These are phyloP conservation scores for Scaptomyza pallida DNA, from an alignment of 1,140 invertebrate genomes.

Conservation along the genomic window DNA sequence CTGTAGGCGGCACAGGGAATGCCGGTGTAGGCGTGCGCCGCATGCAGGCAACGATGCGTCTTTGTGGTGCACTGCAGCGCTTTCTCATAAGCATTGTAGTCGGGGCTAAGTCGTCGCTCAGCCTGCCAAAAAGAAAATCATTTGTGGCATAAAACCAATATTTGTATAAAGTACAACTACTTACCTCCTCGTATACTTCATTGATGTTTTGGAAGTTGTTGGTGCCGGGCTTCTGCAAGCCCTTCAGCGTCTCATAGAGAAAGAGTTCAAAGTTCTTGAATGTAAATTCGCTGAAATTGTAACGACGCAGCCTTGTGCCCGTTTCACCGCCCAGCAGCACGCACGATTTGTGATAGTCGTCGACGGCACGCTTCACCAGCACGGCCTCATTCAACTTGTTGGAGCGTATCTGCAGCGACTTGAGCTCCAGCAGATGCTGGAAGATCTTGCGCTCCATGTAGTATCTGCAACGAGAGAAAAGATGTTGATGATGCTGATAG, in stretches of 20 bases:
- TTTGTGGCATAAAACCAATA: no score
- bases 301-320: constrained; percentile 85
- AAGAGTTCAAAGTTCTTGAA: constrained; percentile 96
- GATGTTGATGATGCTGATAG: constrained; percentile 1
- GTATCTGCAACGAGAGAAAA: constrained; percentile 86
- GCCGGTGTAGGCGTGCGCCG: constrained; percentile 95
- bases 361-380: constrained; percentile 92
- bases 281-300: constrained; percentile 89
- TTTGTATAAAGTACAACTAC: constrained; percentile 20
- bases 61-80: constrained; percentile 89
- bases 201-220: constrained; percentile 84
- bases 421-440: constrained; percentile 96
- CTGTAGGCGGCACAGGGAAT: constrained; percentile 93
- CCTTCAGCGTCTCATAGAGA: constrained; percentile 93
- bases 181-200: constrained; percentile 84
- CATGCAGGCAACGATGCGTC: constrained; percentile 94
- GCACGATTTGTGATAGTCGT: constrained; percentile 92
- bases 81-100: constrained; percentile 85
- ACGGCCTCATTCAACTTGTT: constrained; percentile 95
- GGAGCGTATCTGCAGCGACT: constrained; percentile 95
- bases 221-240: constrained; percentile 89
- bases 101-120: constrained; percentile 85
- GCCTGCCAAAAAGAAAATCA: constrained; percentile 44
- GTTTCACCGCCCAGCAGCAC: constrained; percentile 87
- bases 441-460: constrained; percentile 96